Percentiles rank a stretch among this genome's conserved stretches.
These are phyloP conservation scores for Oreotrochilus melanogaster DNA, from an alignment of 2,113 vertebrate species.

Conservation along the genomic window DNA sequence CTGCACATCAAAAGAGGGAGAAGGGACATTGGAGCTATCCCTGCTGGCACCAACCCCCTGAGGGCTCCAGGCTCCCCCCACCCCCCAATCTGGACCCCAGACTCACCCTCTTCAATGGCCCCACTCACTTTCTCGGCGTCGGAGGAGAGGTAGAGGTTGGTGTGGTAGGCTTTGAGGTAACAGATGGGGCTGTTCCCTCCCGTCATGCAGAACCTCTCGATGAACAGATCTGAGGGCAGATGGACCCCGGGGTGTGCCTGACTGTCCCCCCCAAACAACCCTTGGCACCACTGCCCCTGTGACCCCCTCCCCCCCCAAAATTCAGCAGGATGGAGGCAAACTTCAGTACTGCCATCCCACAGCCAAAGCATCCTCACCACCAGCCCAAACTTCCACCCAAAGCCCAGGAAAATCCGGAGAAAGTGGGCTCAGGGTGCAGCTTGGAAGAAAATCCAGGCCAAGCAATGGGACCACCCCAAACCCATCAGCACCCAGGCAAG, in stretches of 20 bases:
- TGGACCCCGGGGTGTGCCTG: accelerated
- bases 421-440: neutral
- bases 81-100: neutral
- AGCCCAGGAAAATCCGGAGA: neutral
- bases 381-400: neutral
- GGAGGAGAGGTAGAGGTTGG: slow-evolving; percentile 95
- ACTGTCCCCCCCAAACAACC: neutral
- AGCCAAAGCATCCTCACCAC: neutral
- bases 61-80: neutral
- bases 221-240: slow-evolving; percentile 84
- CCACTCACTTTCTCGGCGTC: slow-evolving; percentile 90
- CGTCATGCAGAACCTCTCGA: slow-evolving; percentile 96
- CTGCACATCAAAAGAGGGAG: accelerated
- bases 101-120: slow-evolving; percentile 92
- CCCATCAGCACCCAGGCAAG: accelerated
- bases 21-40: accelerated
- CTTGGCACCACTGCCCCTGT: accelerated
- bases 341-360: accelerated
- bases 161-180: slow-evolving; percentile 95
- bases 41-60: neutral
- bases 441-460: neutral
- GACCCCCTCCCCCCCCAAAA: neutral
- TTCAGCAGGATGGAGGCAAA: accelerated
- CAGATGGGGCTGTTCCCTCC: slow-evolving; percentile 94
- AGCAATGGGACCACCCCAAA: accelerated